Evolutionary conservation across 2,113 vertebrate genomes (phyloP), one percentile per base, ranked within the genome.

Genomic region (Cyanoliseus patagonus): DNA sequence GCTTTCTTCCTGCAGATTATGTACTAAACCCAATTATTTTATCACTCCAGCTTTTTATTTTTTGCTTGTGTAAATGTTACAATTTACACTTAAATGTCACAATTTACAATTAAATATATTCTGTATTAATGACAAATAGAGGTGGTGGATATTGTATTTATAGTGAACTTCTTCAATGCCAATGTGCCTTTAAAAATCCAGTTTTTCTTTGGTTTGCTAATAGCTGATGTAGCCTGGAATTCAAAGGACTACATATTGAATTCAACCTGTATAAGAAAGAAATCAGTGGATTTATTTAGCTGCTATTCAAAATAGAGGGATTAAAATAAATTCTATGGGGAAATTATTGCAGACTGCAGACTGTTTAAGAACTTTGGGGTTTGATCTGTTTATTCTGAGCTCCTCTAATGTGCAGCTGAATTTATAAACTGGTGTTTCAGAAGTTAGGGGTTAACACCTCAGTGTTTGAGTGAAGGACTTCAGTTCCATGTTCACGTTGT

Each of bases 371-470:
- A 23, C 19, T 74, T 53, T 3, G n/a, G 9, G 27, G 46, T 74
- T 86, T 52, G 11, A 18, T 87, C 42, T 17, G 1, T 49, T 41
- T 49, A 12, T 66, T 67, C 59, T 53, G 55, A 37, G 52, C 78
- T 83, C 84, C 27, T 68, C 4, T 24, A 66, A 18, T 83, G 44
- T 59, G 52, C 52, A 92, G 22, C 89, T 91, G 73, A 78, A 64
- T 81, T 90, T 92, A 33, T 64, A 83, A 83, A 73, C 35, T 94
- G 96, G 64, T 83, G 91, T 96, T 90, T 95, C 69, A 72, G 89
- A 72, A 77, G 81, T 78, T 46, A 39, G 98, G 91, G 98, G 98
- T 99, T 99, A 98, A 98, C 98, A 98, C 98, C 97, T 98, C 95
- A 94, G 94, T 77, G 92, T 94, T 96, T 88, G 96, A 92, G 85